These are phyloP conservation scores for Ceratoteleas bidentatus DNA, from an alignment of 1,140 invertebrate genomes.

Conservation along the genomic window DNA sequence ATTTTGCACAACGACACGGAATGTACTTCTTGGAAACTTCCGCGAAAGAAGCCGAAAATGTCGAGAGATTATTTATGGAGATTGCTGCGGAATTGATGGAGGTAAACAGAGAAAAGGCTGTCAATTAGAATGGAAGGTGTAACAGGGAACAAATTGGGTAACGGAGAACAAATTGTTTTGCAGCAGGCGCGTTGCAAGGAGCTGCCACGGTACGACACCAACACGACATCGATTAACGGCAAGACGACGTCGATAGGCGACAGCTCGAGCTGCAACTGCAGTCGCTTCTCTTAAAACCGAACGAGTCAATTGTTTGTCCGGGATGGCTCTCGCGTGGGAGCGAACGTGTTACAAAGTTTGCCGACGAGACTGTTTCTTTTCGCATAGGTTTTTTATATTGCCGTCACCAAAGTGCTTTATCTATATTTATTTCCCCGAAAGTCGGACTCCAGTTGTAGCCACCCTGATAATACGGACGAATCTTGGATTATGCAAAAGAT, in stretches of 20 bases:
- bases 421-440: conserved; percentile 55
- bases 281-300: conserved; percentile 76
- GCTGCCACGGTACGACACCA: conserved; percentile 87
- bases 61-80: conserved; percentile 97
- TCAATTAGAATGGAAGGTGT: no score
- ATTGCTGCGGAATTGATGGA: conserved; percentile 96
- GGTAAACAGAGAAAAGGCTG: no score
- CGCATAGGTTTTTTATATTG: conserved; percentile 58
- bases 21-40: conserved; percentile 99
- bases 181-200: conserved; percentile 90
- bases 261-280: conserved; percentile 84
- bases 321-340: conserved; percentile 30
- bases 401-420: conserved; percentile 68
- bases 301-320: conserved; percentile 49
- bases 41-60: conserved; percentile 98
- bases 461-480: no score
- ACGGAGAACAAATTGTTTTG: conserved; percentile 70
- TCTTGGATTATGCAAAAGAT: no score
- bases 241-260: conserved; percentile 87
- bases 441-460: no score
- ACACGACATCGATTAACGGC: conserved; percentile 86
- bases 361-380: conserved; percentile 59
- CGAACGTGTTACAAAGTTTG: conserved; percentile 54
- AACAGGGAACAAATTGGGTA: no score
- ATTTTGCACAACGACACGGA: conserved; percentile 96